phyloP scores from a whole-genome alignment of 2,888 invertebrate genomes.

The Fabriciana adippe region DNA sequence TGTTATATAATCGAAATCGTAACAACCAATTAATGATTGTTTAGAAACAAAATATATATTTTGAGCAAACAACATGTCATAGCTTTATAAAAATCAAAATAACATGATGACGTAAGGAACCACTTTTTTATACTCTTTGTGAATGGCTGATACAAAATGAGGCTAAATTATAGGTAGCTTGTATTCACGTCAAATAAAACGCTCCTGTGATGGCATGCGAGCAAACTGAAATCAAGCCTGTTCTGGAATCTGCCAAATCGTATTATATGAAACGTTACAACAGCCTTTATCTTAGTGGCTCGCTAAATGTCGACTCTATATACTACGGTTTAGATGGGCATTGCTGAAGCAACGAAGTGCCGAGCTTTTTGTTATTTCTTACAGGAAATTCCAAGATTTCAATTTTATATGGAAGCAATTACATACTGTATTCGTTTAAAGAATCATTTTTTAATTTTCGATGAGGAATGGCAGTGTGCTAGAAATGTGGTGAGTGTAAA shows the following conservation, averaged over 20 bases:
- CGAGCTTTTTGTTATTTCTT: constrained; percentile 59
- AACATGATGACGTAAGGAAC: constrained; percentile 3
- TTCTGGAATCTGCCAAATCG: constrained; percentile 58
- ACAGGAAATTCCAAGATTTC: constrained; percentile 68
- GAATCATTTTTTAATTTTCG: constrained; percentile 20
- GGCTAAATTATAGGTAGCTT: constrained; percentile 32
- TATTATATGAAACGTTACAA: constrained; percentile 54
- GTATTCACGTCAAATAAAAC: constrained; percentile 54
- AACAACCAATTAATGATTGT: no score
- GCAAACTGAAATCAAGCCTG: constrained; percentile 53
- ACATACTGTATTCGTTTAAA: constrained; percentile 13
- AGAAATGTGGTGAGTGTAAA: constrained; percentile 35
- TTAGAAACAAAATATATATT: no score
- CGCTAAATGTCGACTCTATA: constrained; percentile 58
- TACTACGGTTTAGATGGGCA: constrained; percentile 46
- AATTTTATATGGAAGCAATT: constrained; percentile 59
- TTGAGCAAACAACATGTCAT: not conserved
- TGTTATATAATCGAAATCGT: not conserved
- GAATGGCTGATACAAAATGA: constrained; percentile 31
- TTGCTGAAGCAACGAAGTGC: constrained; percentile 43
- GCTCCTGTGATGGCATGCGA: constrained; percentile 59
- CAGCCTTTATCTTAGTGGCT: constrained; percentile 46
- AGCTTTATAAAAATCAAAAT: not conserved
- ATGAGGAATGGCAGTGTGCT: constrained; percentile 25
- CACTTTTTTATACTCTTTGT: constrained; percentile 12